Evolutionary conservation across 53 echinoderm and acorn worm species (phyloP).

Genomic region (Zoroaster sp.): DNA sequence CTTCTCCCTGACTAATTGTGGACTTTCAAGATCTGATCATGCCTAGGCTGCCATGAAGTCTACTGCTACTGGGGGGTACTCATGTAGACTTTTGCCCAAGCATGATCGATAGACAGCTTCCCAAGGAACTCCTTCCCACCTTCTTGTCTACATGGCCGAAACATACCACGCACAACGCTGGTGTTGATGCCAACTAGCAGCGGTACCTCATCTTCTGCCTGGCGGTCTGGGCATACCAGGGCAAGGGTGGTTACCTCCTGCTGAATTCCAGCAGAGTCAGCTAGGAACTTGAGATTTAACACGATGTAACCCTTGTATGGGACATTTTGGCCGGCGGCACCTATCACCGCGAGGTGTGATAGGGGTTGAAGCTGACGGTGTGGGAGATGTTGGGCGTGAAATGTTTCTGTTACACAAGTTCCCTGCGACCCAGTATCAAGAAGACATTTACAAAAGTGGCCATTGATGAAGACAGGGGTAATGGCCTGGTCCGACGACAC

Average conservation of each 20-base stretch:
- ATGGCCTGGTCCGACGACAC: too few species aligned
- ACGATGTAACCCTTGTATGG: slow-evolving; percentile 26
- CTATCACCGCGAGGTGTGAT: slow-evolving; percentile 16
- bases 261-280: not conserved
- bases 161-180: slow-evolving; percentile 11
- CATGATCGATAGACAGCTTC: not conserved
- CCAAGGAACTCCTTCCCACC: not conserved
- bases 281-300: slow-evolving; percentile 9
- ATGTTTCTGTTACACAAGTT: not conserved
- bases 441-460: too few species aligned
- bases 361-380: slow-evolving; percentile 7
- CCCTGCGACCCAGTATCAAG: too few species aligned
- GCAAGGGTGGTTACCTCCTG: slow-evolving; percentile 18
- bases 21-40: not conserved
- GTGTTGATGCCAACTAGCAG: slow-evolving; percentile 30
- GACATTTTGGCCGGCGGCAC: not conserved
- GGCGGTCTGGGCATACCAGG: not conserved
- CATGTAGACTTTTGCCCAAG: not conserved
- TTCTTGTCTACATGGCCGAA: not conserved
- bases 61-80: not conserved
- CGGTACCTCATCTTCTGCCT: not conserved
- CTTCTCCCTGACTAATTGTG: not conserved
- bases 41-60: too few species aligned
- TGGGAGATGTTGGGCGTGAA: not conserved
- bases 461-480: too few species aligned